A percentile compares a stretch with the other conserved stretches of the same genome.
Evolutionary conservation across 2,797 vertebrate genomes (phyloP).

Genomic region (Anisognathus igniventris): DNA sequence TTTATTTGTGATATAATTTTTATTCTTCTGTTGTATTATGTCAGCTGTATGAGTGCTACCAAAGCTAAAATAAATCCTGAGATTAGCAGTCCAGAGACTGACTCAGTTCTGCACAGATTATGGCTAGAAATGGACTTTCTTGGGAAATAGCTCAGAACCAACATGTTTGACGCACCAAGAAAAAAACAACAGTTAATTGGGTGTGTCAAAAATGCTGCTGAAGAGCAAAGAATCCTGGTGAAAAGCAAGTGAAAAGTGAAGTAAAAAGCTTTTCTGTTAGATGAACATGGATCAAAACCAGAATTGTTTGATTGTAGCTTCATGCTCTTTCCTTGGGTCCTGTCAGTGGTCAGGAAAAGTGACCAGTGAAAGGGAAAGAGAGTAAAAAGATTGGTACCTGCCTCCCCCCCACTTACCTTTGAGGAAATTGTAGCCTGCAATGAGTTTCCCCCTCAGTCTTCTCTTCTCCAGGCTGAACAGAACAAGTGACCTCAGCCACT

Average conservation of each 20-base stretch:
- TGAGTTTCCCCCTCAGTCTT: not conserved
- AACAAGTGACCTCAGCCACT: not conserved
- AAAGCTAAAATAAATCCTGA: not conserved
- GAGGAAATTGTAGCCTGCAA: not conserved
- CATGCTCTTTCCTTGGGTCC: not conserved
- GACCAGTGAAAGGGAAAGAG: not conserved
- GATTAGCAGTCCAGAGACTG: not conserved
- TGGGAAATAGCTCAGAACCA: not conserved
- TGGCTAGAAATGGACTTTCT: not conserved
- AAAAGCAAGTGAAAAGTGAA: not conserved
- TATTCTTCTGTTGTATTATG: not conserved
- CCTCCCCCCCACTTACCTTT: rapidly evolving
- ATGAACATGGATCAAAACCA: not conserved
- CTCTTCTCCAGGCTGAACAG: not conserved
- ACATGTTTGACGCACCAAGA: not conserved
- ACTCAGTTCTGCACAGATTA: not conserved
- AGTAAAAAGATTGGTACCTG: not conserved
- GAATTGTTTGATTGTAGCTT: not conserved
- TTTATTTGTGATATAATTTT: not conserved
- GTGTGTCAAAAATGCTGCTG: not conserved
- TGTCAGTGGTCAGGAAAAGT: not conserved
- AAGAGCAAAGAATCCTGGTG: not conserved
- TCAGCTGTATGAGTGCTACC: not conserved
- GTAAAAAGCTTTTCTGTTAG: not conserved
- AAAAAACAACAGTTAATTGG: not conserved